Conservation (phyloP, 2,888 invertebrate genomes). For the Octodonta nipae region DNA sequence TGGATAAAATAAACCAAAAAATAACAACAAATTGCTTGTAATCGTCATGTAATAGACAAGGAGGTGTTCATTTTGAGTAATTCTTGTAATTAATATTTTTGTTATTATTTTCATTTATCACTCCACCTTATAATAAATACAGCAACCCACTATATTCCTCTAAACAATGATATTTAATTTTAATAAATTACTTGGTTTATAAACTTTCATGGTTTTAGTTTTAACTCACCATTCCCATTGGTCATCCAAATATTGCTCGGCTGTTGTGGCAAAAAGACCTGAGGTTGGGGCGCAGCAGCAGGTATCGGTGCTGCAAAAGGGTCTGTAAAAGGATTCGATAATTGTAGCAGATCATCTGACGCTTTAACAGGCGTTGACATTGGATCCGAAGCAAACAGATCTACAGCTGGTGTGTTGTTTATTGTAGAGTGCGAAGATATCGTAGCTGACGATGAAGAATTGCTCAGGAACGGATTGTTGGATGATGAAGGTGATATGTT, state of each 20-base stretch:
- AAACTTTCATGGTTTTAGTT: no score
- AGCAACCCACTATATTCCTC: no score
- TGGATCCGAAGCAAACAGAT: constrained; percentile 58
- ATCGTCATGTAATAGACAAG: no score
- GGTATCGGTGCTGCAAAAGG: constrained; percentile 28
- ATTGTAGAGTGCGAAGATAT: constrained; percentile 13
- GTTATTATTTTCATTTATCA: no score
- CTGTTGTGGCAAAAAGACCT: constrained; percentile 13
- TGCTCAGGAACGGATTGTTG: constrained; percentile 73
- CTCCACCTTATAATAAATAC: no score
- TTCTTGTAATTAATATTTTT: no score
- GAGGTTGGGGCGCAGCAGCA: constrained; percentile 5
- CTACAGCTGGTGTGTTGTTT: constrained; percentile 38
- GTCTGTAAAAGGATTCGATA: constrained; percentile 85
- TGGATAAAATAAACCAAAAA: no score
- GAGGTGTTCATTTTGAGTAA: no score
- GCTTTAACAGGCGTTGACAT: constrained; percentile 44
- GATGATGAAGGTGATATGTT: constrained; percentile 60
- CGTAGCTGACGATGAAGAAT: constrained; percentile 29
- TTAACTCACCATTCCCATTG: constrained; percentile 38
- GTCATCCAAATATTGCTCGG: constrained; percentile 40
- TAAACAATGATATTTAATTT: no score
- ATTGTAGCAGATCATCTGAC: constrained; percentile 75
- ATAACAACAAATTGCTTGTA: no score
- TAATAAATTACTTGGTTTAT: no score